Percentiles rank a stretch among this genome's conserved stretches.
phyloP scores from a whole-genome alignment of 2,797 vertebrate genomes.

The Galaxias olidus region DNA sequence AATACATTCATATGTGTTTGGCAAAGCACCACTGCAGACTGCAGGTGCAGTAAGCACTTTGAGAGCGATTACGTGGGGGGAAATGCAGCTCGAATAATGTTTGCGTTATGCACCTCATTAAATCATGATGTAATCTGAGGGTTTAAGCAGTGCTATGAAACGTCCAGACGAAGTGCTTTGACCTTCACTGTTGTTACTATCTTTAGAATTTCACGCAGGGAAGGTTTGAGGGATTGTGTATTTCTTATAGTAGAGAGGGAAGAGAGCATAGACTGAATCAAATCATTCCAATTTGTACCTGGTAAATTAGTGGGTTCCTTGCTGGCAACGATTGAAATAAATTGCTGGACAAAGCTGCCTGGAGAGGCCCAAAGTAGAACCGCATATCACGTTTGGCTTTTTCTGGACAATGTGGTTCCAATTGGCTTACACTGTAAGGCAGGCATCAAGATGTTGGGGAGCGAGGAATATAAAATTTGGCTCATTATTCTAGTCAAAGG shows the following conservation, averaged over 20 bases:
- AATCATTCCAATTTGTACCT: no score
- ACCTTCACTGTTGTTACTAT: conserved; percentile 18
- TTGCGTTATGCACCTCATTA: conserved; percentile 53
- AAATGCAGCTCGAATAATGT: conserved; percentile 43
- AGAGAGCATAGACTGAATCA: no score
- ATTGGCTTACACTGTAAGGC: no score
- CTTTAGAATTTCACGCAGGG: no score
- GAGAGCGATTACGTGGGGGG: conserved; percentile 54
- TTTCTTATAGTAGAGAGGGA: no score
- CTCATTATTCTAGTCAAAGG: conserved; percentile 34
- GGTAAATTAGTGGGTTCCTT: no score
- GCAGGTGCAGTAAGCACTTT: conserved; percentile 34
- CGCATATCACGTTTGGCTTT: no score
- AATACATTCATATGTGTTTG: conserved; percentile 64
- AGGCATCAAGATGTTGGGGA: not conserved
- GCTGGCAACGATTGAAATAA: no score
- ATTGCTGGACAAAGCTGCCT: no score
- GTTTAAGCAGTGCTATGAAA: conserved; percentile 39
- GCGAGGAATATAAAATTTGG: not conserved
- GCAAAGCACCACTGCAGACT: conserved; percentile 41
- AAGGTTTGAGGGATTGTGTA: no score
- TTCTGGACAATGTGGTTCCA: no score
- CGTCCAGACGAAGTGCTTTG: conserved; percentile 37
- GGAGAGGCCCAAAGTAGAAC: no score
- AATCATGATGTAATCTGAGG: conserved; percentile 57